Evolutionary conservation across 2,888 invertebrate species (phyloP).

Genomic region (Hirtodrosophila alboralis): DNA sequence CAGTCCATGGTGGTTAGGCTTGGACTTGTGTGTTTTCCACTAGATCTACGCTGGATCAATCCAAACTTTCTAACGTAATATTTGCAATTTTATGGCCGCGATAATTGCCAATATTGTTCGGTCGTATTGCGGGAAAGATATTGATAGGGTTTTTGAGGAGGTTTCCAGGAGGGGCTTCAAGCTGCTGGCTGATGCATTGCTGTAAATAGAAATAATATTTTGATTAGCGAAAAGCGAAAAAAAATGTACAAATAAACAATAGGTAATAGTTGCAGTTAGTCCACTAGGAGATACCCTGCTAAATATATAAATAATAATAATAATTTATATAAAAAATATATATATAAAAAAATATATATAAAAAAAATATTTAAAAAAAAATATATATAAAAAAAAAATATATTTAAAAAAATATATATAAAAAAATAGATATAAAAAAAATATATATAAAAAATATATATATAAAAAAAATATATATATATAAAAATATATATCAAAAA

Average conservation of each 20-base stretch:
- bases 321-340: no score
- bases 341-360: no score
- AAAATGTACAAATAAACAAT: constrained; percentile 10
- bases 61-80: constrained; percentile 7
- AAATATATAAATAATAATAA: no score
- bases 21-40: constrained; percentile 1
- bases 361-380: no score
- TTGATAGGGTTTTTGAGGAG: background rate
- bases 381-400: no score
- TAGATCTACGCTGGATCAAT: constrained; percentile 13
- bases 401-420: no score
- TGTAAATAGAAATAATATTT: constrained; percentile 38
- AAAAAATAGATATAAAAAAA: no score
- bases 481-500: no score
- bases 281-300: no score
- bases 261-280: no score
- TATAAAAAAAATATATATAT: no score
- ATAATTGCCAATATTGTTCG: constrained; percentile 5
- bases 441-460: no score
- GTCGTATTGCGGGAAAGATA: background rate
- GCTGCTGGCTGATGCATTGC: constrained; percentile 61
- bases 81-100: constrained; percentile 10
- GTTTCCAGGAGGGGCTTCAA: constrained; percentile 34
- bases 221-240: constrained; percentile 13
- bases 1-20: constrained; percentile 85